phyloP scores from a whole-genome alignment of 2,797 vertebrate genomes.

The Chrysocyon brachyurus region DNA sequence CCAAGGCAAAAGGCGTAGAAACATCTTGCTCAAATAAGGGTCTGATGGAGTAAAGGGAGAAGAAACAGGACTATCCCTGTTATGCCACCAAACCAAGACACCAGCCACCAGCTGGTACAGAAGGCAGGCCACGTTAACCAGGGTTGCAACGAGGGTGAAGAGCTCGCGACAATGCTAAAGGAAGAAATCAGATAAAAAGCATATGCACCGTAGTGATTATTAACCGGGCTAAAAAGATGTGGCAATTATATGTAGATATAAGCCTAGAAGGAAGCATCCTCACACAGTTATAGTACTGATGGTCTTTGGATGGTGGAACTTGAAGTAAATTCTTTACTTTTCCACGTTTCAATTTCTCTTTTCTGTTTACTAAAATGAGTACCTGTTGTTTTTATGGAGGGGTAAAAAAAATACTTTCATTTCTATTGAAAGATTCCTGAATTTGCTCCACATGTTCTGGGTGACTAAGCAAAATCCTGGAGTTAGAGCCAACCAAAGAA shows the following conservation, averaged over 20 bases:
- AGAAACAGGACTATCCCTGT: background rate
- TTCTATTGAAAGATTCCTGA: background rate
- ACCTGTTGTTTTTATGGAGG: background rate
- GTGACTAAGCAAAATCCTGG: background rate
- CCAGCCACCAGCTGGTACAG: fast-evolving
- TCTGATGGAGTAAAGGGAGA: background rate
- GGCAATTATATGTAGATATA: background rate
- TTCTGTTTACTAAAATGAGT: background rate
- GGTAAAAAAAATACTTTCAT: background rate
- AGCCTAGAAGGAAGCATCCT: background rate
- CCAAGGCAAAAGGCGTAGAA: background rate
- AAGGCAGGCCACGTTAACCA: background rate
- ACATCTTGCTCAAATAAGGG: background rate
- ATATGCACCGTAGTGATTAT: background rate
- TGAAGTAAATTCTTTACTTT: background rate
- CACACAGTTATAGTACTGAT: background rate
- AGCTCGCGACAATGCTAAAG: background rate
- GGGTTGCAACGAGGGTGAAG: background rate
- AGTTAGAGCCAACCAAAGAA: background rate
- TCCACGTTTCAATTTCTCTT: background rate
- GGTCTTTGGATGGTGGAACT: background rate
- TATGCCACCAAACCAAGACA: background rate
- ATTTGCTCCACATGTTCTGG: background rate
- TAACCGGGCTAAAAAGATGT: background rate
- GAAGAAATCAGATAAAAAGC: background rate